Evolutionary conservation across 2,888 invertebrate species (phyloP).

Genomic region (Mesorhabditis belari): DNA sequence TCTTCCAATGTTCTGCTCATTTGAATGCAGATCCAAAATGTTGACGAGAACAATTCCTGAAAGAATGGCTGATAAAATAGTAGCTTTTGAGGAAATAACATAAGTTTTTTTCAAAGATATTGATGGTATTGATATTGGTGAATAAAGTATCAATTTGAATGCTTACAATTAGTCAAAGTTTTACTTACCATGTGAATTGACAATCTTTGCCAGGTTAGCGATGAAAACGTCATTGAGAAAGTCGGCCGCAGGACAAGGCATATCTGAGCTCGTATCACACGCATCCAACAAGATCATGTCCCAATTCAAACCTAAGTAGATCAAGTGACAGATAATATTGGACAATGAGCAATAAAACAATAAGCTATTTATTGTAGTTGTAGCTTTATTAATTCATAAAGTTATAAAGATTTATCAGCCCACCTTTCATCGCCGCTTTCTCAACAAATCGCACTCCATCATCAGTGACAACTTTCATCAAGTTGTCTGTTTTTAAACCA

Average conservation of each 20-base stretch:
- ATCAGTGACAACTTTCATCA: not conserved
- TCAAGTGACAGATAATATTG: not conserved
- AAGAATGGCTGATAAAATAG: too few relatives aligned
- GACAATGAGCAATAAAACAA: too few relatives aligned
- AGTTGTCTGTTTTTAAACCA: not conserved
- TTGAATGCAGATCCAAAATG: not conserved
- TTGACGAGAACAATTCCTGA: not conserved
- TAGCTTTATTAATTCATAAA: too few relatives aligned
- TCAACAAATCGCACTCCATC: not conserved
- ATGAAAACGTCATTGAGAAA: slow-evolving; percentile 9
- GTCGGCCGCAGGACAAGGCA: slow-evolving; percentile 18
- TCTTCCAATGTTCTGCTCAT: not conserved
- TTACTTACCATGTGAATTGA: not conserved
- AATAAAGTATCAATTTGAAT: too few relatives aligned
- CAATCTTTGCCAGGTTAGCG: slow-evolving; percentile 3
- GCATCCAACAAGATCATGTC: slow-evolving; percentile 27
- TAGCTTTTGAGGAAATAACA: too few relatives aligned
- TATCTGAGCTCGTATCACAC: slow-evolving; percentile 9
- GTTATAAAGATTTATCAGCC: not conserved
- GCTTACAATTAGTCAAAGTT: too few relatives aligned
- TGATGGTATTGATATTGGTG: too few relatives aligned
- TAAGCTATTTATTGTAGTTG: too few relatives aligned
- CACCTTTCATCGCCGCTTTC: not conserved
- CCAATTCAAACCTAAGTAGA: slow-evolving; percentile 5
- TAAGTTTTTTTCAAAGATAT: too few relatives aligned